Percentiles rank a stretch among this genome's conserved stretches.
Conservation (phyloP, 2,888 invertebrate species). For the Dicyrtoma fusca region DNA sequence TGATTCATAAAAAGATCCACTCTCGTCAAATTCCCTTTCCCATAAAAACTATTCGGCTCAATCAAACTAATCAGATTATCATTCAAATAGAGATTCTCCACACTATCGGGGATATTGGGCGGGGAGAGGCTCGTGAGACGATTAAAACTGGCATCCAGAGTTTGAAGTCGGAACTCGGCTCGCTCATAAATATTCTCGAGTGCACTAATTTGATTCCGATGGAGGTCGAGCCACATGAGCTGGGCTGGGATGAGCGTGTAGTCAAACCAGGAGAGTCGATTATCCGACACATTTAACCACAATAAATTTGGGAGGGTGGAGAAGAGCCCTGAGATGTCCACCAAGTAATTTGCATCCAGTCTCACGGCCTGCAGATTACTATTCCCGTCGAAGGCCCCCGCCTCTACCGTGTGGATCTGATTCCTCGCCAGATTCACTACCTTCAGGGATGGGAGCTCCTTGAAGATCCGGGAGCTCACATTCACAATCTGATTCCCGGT, state of each 20-base stretch:
- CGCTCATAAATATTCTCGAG: constrained; percentile 58
- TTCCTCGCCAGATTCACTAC: constrained; percentile 87
- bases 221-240: constrained; percentile 86
- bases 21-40: constrained; percentile 83
- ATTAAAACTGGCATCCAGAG: constrained; percentile 88
- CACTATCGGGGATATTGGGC: constrained; percentile 77
- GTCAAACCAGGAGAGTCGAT: constrained; percentile 85
- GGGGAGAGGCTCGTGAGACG: constrained; percentile 73
- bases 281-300: constrained; percentile 90
- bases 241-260: constrained; percentile 80
- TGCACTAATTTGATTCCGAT: constrained; percentile 74
- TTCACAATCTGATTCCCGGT: constrained; percentile 86
- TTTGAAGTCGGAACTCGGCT: constrained; percentile 75
- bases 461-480: constrained; percentile 77
- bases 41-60: constrained; percentile 85
- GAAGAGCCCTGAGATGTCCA: constrained; percentile 81
- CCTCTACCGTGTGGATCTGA: constrained; percentile 76
- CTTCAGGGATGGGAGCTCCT: constrained; percentile 77
- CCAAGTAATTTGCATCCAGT: constrained; percentile 80
- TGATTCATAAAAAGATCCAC: constrained; percentile 92
- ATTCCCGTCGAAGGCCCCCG: constrained; percentile 78
- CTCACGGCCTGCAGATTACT: constrained; percentile 81
- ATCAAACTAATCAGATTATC: constrained; percentile 84
- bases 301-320: constrained; percentile 78
- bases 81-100: constrained; percentile 83